Conservation (phyloP, 2,888 invertebrate genomes). For the Plagiodera versicolora region DNA sequence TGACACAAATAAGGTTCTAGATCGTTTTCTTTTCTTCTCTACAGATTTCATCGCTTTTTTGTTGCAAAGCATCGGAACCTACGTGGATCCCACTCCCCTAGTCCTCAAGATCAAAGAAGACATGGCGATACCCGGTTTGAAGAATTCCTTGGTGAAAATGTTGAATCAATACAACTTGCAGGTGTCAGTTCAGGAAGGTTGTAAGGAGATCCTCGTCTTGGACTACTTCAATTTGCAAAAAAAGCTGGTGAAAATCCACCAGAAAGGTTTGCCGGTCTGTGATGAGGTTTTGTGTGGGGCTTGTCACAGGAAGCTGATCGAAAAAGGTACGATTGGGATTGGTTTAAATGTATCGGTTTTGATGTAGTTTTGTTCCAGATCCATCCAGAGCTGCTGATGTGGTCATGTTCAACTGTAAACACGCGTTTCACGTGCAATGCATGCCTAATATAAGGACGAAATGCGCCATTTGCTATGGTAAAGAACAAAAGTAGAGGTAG, state of each 20-base stretch:
- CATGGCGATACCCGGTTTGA: constrained; percentile 85
- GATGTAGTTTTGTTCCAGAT: constrained; percentile 63
- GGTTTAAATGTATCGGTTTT: background rate
- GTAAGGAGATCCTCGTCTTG: constrained; percentile 84
- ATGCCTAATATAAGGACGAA: constrained; percentile 59
- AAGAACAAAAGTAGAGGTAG: constrained; percentile 36
- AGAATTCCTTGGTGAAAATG: constrained; percentile 91
- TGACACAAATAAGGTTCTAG: no score
- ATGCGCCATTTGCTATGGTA: constrained; percentile 52
- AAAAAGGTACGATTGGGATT: constrained; percentile 59
- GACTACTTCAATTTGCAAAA: constrained; percentile 89
- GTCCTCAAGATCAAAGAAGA: constrained; percentile 83
- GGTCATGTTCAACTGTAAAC: constrained; percentile 84
- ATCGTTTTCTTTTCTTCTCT: constrained; percentile 24
- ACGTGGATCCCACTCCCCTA: constrained; percentile 83
- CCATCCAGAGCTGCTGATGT: constrained; percentile 69
- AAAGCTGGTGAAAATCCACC: constrained; percentile 75
- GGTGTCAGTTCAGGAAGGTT: constrained; percentile 87
- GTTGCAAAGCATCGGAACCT: constrained; percentile 75
- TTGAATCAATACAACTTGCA: constrained; percentile 93
- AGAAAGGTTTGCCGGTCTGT: constrained; percentile 72
- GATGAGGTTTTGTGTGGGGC: constrained; percentile 79
- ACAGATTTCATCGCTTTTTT: constrained; percentile 69
- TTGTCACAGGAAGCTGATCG: constrained; percentile 76
- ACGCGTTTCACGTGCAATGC: constrained; percentile 86